A percentile compares a stretch with the other conserved stretches of the same genome.
Conservation (phyloP, 2,888 invertebrate species). For the Petrolisthes manimaculis region DNA sequence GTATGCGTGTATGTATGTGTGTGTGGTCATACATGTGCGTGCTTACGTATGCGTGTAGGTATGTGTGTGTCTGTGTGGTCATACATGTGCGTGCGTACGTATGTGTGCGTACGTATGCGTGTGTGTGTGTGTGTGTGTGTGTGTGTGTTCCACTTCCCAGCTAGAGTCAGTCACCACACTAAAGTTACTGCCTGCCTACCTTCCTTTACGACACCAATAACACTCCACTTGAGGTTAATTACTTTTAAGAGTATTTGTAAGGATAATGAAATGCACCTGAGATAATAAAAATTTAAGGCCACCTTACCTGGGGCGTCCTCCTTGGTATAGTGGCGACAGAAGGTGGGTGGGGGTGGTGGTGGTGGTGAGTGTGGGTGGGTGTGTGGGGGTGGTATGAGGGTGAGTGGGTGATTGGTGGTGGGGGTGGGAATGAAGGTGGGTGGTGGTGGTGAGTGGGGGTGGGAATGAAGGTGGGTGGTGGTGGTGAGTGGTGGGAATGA, state of each 20-base stretch:
- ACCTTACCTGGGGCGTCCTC: background rate
- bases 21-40: background rate
- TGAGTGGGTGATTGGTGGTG: background rate
- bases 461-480: background rate
- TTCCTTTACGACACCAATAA: slow-evolving; percentile 5
- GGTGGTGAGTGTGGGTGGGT: background rate
- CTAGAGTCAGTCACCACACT: background rate
- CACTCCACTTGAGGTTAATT: slow-evolving; percentile 14
- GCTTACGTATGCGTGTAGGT: too few relatives aligned
- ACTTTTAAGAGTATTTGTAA: slow-evolving; percentile 24
- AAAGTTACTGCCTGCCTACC: background rate
- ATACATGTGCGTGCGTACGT: background rate
- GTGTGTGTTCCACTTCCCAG: background rate
- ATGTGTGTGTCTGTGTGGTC: background rate
- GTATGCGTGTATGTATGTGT: slow-evolving; percentile 18
- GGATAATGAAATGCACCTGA: slow-evolving; percentile 31
- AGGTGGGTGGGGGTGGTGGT: background rate
- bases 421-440: background rate
- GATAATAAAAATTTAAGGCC: slow-evolving; percentile 22
- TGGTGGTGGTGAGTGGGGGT: background rate
- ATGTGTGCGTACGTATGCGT: slow-evolving; percentile 20
- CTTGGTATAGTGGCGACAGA: background rate
- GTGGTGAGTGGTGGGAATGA: background rate
- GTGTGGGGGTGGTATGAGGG: background rate
- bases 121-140: slow-evolving; percentile 4